phyloP scores from a whole-genome alignment of 2,113 vertebrate species.

The Lasiurus cinereus region DNA sequence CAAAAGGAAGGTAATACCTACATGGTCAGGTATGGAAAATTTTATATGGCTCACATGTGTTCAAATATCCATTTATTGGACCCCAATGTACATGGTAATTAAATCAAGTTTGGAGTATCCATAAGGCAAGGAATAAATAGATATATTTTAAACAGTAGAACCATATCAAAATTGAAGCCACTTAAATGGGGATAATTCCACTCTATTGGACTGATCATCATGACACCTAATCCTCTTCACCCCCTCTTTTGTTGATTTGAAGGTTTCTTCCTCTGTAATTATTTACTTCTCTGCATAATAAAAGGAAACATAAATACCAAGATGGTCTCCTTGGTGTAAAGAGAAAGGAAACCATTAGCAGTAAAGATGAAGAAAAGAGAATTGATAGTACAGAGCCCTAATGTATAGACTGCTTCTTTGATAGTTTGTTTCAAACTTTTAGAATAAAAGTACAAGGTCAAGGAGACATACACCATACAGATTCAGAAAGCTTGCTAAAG shows the following conservation, averaged over 20 bases:
- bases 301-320: slow-evolving; percentile 15
- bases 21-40: neutral
- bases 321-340: neutral
- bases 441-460: slow-evolving; percentile 42
- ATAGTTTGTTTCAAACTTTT: slow-evolving; percentile 52
- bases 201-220: neutral
- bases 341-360: slow-evolving; percentile 16
- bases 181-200: neutral
- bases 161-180: neutral
- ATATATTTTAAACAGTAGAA: slow-evolving; percentile 5
- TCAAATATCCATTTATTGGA: neutral
- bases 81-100: neutral
- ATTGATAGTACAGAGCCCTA: neutral
- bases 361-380: neutral
- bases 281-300: slow-evolving; percentile 21
- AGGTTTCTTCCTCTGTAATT: slow-evolving; percentile 36
- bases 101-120: neutral
- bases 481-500: slow-evolving; percentile 63
- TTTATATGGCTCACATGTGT: neutral
- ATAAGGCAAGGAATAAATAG: neutral
- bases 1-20: slow-evolving; percentile 36
- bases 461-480: neutral
- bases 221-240: neutral
- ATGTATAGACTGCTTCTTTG: neutral
- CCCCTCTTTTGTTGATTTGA: neutral